Base-by-base conservation (phyloP, 2,113 vertebrate species). In the zebrafish (Danio rerio) region DNA sequence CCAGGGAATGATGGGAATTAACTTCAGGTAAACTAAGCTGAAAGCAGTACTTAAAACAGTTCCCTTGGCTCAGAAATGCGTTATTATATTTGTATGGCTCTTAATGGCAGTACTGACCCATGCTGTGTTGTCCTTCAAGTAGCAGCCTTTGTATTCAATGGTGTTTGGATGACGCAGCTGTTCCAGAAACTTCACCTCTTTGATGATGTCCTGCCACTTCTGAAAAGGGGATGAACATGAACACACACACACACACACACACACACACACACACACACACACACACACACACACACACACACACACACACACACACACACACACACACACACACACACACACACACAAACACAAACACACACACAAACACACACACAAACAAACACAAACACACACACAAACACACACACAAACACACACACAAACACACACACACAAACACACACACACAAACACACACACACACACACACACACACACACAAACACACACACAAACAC, bases 141-240 rank as follows among this genome's bases (percentile, higher is more conserved):
- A 99, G 93, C 98, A 99, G 84, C 98, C 98, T 94, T 99, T 99
- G 85, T 99, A 99, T 68, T 99, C 97, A 5, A 99, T 99, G 68
- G 97, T 99, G 93, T 99, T 99, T 73, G 98, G 98, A 88, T 99
- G 97, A 86, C 96, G 96, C 87, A 99, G 94, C 84, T 98, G 96
- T 74, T 93, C 95, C 83, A 99, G 91, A 93, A 99, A 99, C 87
- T 96, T 97, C 82, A 99, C 97, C 93, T 99, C 98, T 88, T 99
- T 99, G 89, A 99, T 97, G 92, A 99, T 99, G 93, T 99, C 98
- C 92, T 99, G 98, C 98, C 98, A 99, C 94, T 99, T 99, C 98
- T 99, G 90, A 71, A 56, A 5, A 85, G 12, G 79, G 20, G 7
- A 40, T 13, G 16, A 49, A 70, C 16, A n/a, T 7, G 55, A 40